Evolutionary conservation across 1,140 invertebrate genomes (phyloP), one percentile per base, ranked within the genome.

Genomic region (Pollicipes pollicipes): DNA sequence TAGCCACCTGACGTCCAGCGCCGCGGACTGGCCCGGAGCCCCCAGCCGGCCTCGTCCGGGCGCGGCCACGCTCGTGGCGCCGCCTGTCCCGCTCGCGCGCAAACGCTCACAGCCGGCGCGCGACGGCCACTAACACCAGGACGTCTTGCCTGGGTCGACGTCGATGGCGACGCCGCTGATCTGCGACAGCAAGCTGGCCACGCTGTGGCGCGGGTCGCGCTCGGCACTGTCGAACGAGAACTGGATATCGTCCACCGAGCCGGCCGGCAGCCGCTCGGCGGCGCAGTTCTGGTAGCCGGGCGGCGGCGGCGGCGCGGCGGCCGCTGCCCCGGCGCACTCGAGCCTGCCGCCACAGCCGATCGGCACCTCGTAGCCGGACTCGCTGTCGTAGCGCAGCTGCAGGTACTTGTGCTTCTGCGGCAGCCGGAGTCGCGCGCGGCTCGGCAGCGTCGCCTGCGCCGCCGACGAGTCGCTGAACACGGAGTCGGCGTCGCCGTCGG

Each of bases 141-240:
- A 35, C 32, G 45, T 58, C 45, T 58, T 6, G 2, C 45, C 45
- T 2, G 45, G 45, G 21, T 58, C 45, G 45, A 58, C 45, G 21
- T 58, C 45, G 45, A 58, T 58, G 45, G 45, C 45, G 45, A 58
- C 45, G 45, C 45, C 45, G 45, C 45, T 58, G 45, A 58, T 58
- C 24, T 58, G 45, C 24, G 45, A 58, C 45, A 58, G 45, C 8
- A 58, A 21, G 24, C 45, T 58, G 45, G 45, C 45, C 45, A 58
- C 45, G 45, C 45, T 58, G 45, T 58, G 45, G 2, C 45, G 45
- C 8, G 45, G 45, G 45, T 58, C 17, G 13, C 2, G 45, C 45
- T 58, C 45, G 6, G 45, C 6, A 2, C 13, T 21, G 45, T 10
- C 45, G 45, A 58, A 58, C 45, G 45, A 58, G 45, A 58, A 58